Evolutionary conservation across 1,140 invertebrate species (phyloP).

Genomic region (Ladona fulva): DNA sequence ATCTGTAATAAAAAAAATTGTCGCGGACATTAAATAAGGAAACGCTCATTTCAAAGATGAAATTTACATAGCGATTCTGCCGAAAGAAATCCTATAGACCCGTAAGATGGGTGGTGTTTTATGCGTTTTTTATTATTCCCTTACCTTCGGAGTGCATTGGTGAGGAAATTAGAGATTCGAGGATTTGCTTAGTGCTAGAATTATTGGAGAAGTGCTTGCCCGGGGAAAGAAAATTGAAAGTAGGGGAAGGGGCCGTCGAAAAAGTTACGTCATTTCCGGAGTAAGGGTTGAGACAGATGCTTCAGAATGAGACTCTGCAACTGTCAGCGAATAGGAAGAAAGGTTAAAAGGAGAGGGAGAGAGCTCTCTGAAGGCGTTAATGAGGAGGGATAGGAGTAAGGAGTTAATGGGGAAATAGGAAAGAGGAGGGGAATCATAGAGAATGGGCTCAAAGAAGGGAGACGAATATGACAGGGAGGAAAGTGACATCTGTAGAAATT

Average conservation of each 20-base stretch:
- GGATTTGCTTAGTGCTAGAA: too few species aligned
- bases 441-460: not conserved
- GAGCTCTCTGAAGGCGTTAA: not conserved
- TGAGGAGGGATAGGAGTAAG: not conserved
- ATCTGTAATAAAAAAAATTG: too few species aligned
- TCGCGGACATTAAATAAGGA: too few species aligned
- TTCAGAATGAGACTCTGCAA: not conserved
- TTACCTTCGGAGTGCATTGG: too few species aligned
- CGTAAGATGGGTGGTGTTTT: too few species aligned
- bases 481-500: not conserved
- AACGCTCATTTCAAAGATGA: too few species aligned
- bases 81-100: too few species aligned
- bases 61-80: too few species aligned
- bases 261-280: conserved; percentile 4
- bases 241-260: not conserved
- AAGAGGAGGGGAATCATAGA: not conserved
- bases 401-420: not conserved
- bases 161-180: too few species aligned
- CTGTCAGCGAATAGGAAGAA: not conserved
- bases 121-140: too few species aligned
- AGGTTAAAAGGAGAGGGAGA: not conserved
- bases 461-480: not conserved
- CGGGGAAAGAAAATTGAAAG: too few species aligned
- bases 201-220: too few species aligned
- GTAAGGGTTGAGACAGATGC: not conserved